Percentiles rank a stretch among this genome's conserved stretches.
Conservation (phyloP, 2,888 invertebrate genomes). For the Ptilodon capucinus region DNA sequence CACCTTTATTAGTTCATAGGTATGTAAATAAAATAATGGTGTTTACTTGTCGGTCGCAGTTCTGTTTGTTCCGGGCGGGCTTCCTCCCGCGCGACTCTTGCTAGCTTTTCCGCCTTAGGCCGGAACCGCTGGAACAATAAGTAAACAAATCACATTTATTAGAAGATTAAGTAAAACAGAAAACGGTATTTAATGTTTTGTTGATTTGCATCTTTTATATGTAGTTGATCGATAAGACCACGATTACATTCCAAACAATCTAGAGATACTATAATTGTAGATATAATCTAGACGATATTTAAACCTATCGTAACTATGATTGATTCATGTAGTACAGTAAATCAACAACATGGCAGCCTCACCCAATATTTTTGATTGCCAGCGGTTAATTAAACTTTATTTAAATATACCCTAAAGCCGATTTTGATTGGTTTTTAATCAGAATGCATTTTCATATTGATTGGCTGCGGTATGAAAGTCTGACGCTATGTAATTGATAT, state of each 20-base stretch:
- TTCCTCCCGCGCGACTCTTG: constrained; percentile 63
- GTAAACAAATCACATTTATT: constrained; percentile 1
- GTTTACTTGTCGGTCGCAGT: constrained; percentile 24
- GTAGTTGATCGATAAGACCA: neutral
- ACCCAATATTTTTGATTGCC: constrained; percentile 15
- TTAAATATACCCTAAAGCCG: constrained; percentile 20
- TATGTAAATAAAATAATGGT: constrained; percentile 6
- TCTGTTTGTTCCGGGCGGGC: constrained; percentile 41
- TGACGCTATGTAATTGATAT: no score
- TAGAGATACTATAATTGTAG: neutral
- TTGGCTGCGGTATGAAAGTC: constrained; percentile 26
- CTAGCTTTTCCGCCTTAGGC: constrained; percentile 50
- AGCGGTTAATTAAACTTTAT: constrained; percentile 15
- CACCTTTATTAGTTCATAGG: constrained; percentile 5
- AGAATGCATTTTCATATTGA: constrained; percentile 39
- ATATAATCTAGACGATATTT: neutral
- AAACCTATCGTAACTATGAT: constrained; percentile 4
- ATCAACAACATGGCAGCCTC: constrained; percentile 6
- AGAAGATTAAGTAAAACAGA: neutral
- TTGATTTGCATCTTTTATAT: no score
- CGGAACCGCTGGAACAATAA: constrained; percentile 55
- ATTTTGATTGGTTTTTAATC: constrained; percentile 31
- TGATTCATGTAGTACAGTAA: neutral
- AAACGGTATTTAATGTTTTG: no score
- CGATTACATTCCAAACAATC: neutral